Percentiles rank a stretch among this genome's conserved stretches.
Conservation (phyloP, 2,888 invertebrate genomes). For the Drosophila rellima region DNA sequence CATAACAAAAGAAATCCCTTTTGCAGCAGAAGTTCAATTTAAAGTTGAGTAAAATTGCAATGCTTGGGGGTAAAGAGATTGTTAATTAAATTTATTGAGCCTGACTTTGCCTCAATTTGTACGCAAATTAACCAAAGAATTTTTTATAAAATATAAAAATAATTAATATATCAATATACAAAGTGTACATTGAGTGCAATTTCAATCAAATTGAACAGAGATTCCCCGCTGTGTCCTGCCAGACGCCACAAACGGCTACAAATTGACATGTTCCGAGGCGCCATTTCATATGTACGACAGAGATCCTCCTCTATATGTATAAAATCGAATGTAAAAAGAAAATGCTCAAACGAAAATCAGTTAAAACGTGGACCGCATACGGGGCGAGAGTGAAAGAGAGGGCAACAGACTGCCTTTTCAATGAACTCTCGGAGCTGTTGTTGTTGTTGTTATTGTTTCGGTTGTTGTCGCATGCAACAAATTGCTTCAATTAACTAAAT, state of each 20-base stretch:
- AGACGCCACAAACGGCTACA: conserved; percentile 59
- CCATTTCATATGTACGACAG: conserved; percentile 43
- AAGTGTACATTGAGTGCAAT: conserved; percentile 72
- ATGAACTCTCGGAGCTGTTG: conserved; percentile 53
- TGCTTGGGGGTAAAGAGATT: not conserved
- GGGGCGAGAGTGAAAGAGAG: not conserved
- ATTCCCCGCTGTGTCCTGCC: conserved; percentile 68
- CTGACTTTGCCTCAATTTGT: conserved; percentile 72
- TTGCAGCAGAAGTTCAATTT: conserved; percentile 20
- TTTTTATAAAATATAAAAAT: conserved; percentile 53
- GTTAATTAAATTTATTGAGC: conserved; percentile 51
- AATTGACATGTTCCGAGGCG: conserved; percentile 77
- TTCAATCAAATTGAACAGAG: conserved; percentile 77
- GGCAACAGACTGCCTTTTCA: conserved; percentile 45
- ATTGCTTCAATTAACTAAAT: conserved; percentile 85
- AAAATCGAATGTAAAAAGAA: conserved; percentile 65
- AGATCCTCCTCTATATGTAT: conserved; percentile 39
- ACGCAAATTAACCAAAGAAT: conserved; percentile 71
- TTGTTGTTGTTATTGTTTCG: conserved; percentile 28
- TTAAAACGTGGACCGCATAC: conserved; percentile 62
- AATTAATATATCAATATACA: conserved; percentile 80
- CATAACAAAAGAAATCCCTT: conserved; percentile 22
- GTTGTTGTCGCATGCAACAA: conserved; percentile 81
- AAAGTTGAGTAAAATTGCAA: conserved; percentile 25
- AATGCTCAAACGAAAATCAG: conserved; percentile 77